Percentiles rank a stretch among this genome's conserved stretches.
Conservation (phyloP, 2,113 vertebrate genomes). For the Rhipidura dahli region DNA sequence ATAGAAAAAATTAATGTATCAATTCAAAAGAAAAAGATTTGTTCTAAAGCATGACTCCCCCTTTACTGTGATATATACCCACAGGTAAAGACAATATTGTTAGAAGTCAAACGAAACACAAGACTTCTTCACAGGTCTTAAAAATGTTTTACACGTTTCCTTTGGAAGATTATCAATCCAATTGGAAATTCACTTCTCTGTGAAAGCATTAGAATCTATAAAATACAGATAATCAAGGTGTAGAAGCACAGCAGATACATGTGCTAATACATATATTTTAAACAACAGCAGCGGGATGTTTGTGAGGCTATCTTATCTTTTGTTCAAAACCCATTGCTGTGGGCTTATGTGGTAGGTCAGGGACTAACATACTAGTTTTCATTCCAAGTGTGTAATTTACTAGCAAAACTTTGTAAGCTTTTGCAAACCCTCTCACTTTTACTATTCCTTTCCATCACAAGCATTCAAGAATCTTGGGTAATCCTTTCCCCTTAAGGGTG, state of each 20-base stretch:
- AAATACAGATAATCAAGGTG: neutral
- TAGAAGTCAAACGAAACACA: neutral
- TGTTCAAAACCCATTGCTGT: neutral
- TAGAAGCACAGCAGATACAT: neutral
- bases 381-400: neutral
- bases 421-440: neutral
- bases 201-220: neutral
- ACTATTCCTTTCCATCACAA: neutral
- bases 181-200: neutral
- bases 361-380: neutral
- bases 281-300: neutral
- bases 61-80: neutral
- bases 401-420: neutral
- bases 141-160: neutral
- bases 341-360: neutral
- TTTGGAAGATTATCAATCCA: neutral
- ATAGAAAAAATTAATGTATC: neutral
- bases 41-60: neutral
- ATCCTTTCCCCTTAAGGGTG: neutral
- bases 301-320: neutral
- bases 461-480: neutral
- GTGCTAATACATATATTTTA: neutral
- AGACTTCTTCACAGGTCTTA: neutral
- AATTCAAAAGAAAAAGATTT: neutral
- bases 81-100: neutral